Evolutionary conservation across 2,113 vertebrate genomes (phyloP), one percentile per base, ranked within the genome.

Genomic region (Podarcis muralis): DNA sequence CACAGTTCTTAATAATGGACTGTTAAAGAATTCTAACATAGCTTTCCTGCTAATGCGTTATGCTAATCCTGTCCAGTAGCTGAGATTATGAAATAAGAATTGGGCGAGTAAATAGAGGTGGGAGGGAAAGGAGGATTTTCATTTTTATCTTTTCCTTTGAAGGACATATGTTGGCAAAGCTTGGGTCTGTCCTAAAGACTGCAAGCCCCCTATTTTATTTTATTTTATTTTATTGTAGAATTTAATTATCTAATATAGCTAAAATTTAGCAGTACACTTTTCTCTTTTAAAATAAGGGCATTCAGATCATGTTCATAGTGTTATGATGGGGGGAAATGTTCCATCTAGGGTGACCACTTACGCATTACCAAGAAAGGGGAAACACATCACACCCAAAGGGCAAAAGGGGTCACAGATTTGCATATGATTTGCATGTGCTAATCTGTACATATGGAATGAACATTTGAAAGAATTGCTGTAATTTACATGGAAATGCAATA

Each of bases 1-100:
- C 30, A 53, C 78, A n/a, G 72, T n/a, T 72, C 87, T 78, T 88
- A 88, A 88, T 88, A 83, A 78, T 59, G 43, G 81, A 77, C 72
- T 88, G 62, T 84, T 83, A 84, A 84, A 77, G 72, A 88, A 88
- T 68, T 69, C n/a, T 68, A 77, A 53, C 81, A 57, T 57, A 27
- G n/a, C 43, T 84, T 84, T 83, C 65, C 74, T 84, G 35, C 62
- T 78, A 84, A 69, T 69, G 59, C 74, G 53, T 83, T 84, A 78
- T 57, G 82, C 40, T 83, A 88, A 84, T 78, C n/a, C 74, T 78
- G 59, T 57, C 62, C 57, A 78, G 81, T 37, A 37, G 62, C 62
- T 68, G 71, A 1, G 4, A 83, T 84, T 77, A 83, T 77, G 43
- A 88, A 88, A 69, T 84, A 83, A 83, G 62, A 84, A 62, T 69